Evolutionary conservation across 2,888 invertebrate genomes (phyloP).

Genomic region (Drosophila neonasuta): DNA sequence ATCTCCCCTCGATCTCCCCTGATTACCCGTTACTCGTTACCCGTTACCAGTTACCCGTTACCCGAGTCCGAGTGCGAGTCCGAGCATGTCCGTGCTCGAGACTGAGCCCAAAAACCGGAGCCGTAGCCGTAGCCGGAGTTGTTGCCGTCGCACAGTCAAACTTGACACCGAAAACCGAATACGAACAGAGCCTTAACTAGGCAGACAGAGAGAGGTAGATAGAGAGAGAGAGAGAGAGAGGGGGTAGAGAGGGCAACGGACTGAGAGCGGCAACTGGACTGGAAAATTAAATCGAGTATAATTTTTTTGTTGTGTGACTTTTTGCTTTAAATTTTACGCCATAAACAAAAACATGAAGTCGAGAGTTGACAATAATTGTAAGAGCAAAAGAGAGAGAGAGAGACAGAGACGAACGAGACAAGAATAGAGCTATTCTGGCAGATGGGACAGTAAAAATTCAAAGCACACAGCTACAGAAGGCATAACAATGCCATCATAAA

Average conservation of each 20-base stretch:
- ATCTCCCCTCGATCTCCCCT: slow-evolving; percentile 25
- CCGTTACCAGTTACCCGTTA: neutral
- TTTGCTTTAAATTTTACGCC: slow-evolving; percentile 63
- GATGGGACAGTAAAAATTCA: slow-evolving; percentile 37
- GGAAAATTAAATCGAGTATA: slow-evolving; percentile 79
- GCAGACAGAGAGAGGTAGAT: slow-evolving; percentile 1
- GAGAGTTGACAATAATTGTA: slow-evolving; percentile 30
- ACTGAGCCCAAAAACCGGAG: slow-evolving; percentile 8
- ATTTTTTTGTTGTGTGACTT: slow-evolving; percentile 64
- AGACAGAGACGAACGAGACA: neutral
- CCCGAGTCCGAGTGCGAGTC: slow-evolving; percentile 15
- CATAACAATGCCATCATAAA: slow-evolving; percentile 26
- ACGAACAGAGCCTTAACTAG: slow-evolving; percentile 40
- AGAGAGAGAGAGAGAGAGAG: neutral
- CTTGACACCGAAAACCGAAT: slow-evolving; percentile 63
- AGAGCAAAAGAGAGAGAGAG: neutral
- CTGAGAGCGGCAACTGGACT: slow-evolving; percentile 67
- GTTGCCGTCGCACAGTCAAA: slow-evolving; percentile 50
- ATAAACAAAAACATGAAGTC: slow-evolving; percentile 42
- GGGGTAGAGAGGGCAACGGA: slow-evolving; percentile 2
- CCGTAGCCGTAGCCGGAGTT: slow-evolving; percentile 25
- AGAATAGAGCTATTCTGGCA: slow-evolving; percentile 30
- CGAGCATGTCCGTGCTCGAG: slow-evolving; percentile 16
- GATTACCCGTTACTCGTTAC: neutral
- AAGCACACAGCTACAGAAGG: slow-evolving; percentile 25